These are phyloP conservation scores for Apis florea DNA, from an alignment of 1,140 invertebrate species.

Conservation along the genomic window DNA sequence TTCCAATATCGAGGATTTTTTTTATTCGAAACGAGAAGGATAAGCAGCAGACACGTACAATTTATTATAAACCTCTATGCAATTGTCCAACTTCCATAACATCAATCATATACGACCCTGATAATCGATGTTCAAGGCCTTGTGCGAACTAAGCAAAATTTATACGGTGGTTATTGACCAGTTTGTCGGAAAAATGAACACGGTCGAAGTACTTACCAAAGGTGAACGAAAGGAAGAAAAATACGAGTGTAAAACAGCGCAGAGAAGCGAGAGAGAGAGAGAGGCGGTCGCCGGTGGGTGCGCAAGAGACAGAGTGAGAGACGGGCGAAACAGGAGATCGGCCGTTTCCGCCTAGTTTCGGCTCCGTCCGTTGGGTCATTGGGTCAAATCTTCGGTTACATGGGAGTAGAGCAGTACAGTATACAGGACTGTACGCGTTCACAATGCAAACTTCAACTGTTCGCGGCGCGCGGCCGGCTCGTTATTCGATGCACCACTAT, in stretches of 20 bases:
- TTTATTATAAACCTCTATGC: too few species aligned
- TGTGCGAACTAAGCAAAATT: too few species aligned
- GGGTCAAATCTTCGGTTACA: slow-evolving; percentile 74
- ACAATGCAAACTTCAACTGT: slow-evolving; percentile 74
- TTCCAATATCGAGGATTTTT: too few species aligned
- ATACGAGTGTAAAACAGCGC: too few species aligned
- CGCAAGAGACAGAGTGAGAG: not conserved
- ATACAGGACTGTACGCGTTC: slow-evolving; percentile 63
- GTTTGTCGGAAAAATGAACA: not conserved
- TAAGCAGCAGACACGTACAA: too few species aligned
- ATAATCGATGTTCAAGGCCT: too few species aligned
- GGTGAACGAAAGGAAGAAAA: not conserved
- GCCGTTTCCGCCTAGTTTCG: slow-evolving; percentile 70
- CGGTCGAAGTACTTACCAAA: not conserved
- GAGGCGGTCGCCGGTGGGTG: not conserved
- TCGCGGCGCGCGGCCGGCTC: slow-evolving; percentile 54
- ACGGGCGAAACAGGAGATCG: slow-evolving; percentile 54
- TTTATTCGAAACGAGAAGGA: too few species aligned
- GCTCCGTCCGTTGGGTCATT: slow-evolving; percentile 72
- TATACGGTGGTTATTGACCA: not conserved
- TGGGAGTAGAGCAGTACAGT: slow-evolving; percentile 55
- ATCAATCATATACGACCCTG: too few species aligned
- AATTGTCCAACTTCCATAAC: too few species aligned
- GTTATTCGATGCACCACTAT: slow-evolving; percentile 73
- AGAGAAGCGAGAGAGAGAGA: not conserved